Evolutionary conservation across 2,797 vertebrate genomes (phyloP).

Genomic region (Chrysolophus pictus): DNA sequence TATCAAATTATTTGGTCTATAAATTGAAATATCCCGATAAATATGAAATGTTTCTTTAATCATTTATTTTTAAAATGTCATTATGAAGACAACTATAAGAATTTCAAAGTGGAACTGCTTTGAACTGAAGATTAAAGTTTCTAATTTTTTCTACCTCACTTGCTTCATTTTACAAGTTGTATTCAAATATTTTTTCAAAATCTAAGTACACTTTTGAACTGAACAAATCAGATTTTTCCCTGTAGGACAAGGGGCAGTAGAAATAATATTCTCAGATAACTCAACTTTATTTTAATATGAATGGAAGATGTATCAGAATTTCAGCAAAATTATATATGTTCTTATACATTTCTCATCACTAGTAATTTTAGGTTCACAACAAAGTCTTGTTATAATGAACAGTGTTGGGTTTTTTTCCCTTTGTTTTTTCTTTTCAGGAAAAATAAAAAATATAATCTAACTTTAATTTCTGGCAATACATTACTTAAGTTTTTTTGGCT

Average conservation of each 20-base stretch:
- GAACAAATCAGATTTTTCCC: neutral
- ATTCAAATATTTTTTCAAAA: neutral
- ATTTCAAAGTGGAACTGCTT: neutral
- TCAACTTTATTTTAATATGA: neutral
- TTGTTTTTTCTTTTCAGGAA: neutral
- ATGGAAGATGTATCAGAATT: neutral
- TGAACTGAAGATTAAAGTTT: neutral
- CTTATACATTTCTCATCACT: neutral
- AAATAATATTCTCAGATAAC: neutral
- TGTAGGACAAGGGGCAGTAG: neutral
- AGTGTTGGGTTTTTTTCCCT: fast-evolving
- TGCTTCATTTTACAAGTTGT: neutral
- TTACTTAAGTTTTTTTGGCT: neutral
- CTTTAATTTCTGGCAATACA: neutral
- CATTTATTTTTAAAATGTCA: neutral
- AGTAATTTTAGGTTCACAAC: neutral
- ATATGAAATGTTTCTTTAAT: neutral
- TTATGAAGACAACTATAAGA: neutral
- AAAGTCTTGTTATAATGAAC: neutral
- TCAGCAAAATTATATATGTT: neutral
- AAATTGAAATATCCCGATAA: neutral
- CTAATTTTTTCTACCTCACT: neutral
- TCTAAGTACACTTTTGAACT: neutral
- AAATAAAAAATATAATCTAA: neutral
- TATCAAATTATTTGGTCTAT: neutral